phyloP scores from a whole-genome alignment of 1,140 invertebrate species.

The Drosophila yakuba region DNA sequence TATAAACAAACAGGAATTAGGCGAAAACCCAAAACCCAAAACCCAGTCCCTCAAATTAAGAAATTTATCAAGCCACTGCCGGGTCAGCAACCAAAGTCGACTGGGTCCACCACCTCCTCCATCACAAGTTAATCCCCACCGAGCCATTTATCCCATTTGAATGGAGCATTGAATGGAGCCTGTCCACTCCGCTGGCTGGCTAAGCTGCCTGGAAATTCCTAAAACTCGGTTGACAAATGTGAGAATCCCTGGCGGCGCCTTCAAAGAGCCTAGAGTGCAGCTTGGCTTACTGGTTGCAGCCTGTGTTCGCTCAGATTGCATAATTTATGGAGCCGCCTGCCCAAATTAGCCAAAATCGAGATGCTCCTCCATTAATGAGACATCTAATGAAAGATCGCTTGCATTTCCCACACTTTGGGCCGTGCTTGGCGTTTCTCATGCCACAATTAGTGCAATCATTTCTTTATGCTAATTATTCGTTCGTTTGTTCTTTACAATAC shows the following conservation, averaged over 20 bases:
- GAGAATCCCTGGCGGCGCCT: conserved; percentile 65
- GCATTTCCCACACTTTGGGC: conserved; percentile 66
- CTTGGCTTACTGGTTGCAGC: background rate
- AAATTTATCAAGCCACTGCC: conserved; percentile 33
- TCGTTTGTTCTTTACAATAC: conserved; percentile 52
- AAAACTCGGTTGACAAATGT: conserved; percentile 71
- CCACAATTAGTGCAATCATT: conserved; percentile 77
- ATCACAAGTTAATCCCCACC: conserved; percentile 41
- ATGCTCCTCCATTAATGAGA: conserved; percentile 48
- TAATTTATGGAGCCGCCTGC: conserved; percentile 67
- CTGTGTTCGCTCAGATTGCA: conserved; percentile 50
- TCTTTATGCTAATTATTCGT: conserved; percentile 76
- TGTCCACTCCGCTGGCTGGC: conserved; percentile 16
- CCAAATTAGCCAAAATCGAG: conserved; percentile 72
- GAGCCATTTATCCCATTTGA: conserved; percentile 24
- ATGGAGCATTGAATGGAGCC: conserved; percentile 15
- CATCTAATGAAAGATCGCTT: conserved; percentile 64
- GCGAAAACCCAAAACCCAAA: conserved; percentile 25
- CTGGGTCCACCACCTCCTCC: conserved; percentile 5
- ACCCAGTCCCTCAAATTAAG: conserved; percentile 43
- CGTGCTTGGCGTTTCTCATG: conserved; percentile 45
- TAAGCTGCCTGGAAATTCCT: conserved; percentile 27
- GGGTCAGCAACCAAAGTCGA: conserved; percentile 3
- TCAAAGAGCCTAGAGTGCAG: conserved; percentile 47
- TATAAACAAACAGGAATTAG: conserved; percentile 38